Evolutionary conservation across 1,140 invertebrate species (phyloP).

Genomic region (Adelges cooleyi): DNA sequence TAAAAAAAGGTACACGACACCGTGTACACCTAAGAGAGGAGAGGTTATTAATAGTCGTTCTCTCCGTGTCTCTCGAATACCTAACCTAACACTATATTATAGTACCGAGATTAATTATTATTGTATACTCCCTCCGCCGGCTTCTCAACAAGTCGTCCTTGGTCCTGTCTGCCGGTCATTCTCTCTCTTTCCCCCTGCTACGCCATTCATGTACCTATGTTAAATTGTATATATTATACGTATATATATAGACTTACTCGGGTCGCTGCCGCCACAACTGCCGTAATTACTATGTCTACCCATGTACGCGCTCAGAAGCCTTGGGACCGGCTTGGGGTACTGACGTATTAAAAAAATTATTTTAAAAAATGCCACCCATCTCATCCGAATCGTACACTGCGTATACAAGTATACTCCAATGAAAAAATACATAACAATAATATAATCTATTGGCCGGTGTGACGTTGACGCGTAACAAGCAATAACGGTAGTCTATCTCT

Average conservation of each 20-base stretch:
- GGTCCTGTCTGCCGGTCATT: conserved; percentile 14
- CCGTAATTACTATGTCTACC: neutral
- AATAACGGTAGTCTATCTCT: too few species aligned
- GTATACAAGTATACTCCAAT: too few species aligned
- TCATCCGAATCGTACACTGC: too few species aligned
- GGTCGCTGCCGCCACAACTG: neutral
- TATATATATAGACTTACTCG: neutral
- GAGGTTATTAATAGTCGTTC: conserved; percentile 24
- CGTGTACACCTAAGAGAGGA: neutral
- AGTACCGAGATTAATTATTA: conserved; percentile 23
- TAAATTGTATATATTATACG: too few species aligned
- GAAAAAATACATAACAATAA: too few species aligned
- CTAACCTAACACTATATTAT: neutral
- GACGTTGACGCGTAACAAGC: too few species aligned
- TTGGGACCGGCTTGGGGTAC: neutral
- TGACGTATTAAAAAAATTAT: too few species aligned
- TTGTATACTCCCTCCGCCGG: neutral
- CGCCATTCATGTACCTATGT: conserved; percentile 13
- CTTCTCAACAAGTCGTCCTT: conserved; percentile 25
- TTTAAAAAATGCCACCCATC: too few species aligned
- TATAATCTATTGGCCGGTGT: too few species aligned
- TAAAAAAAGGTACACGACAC: conserved; percentile 7
- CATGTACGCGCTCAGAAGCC: neutral
- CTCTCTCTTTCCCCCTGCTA: neutral
- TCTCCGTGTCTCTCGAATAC: neutral